Evolutionary conservation across 1,140 invertebrate genomes (phyloP).

Genomic region (Bicyclus anynana): DNA sequence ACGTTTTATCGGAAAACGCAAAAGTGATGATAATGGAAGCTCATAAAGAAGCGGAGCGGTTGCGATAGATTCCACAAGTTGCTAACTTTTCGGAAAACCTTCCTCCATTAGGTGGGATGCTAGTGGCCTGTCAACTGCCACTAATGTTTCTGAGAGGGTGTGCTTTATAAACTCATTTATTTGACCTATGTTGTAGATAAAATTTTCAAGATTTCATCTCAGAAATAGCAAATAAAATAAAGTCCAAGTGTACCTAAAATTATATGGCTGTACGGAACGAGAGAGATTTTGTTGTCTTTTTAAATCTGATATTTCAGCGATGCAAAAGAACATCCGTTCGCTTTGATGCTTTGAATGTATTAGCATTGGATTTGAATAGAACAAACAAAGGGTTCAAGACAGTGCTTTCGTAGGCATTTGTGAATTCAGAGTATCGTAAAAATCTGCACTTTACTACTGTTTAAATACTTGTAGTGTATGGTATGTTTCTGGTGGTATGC

Average conservation of each 20-base stretch:
- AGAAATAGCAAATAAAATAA: not conserved
- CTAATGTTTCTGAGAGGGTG: constrained; percentile 23
- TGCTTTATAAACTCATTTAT: constrained; percentile 22
- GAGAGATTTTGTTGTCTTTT: constrained; percentile 33
- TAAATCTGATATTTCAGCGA: constrained; percentile 54
- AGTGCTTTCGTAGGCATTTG: constrained; percentile 74
- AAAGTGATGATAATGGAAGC: constrained; percentile 68
- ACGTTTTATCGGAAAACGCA: constrained; percentile 70
- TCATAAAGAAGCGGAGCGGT: constrained; percentile 64
- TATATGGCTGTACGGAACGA: constrained; percentile 10
- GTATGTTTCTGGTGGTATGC: not conserved
- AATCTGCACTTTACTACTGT: constrained; percentile 46
- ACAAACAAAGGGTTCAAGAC: constrained; percentile 74
- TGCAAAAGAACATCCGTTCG: constrained; percentile 61
- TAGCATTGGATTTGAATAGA: constrained; percentile 76
- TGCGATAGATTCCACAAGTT: constrained; percentile 69
- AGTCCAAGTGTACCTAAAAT: constrained; percentile 3
- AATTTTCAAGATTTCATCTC: not conserved
- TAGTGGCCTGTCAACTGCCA: constrained; percentile 39
- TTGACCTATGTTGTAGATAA: constrained; percentile 21
- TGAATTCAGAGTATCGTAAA: constrained; percentile 71
- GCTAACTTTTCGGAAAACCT: constrained; percentile 62
- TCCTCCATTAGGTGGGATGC: constrained; percentile 59
- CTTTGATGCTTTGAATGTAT: constrained; percentile 72
- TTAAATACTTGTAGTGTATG: constrained; percentile 23